Evolutionary conservation across 2,797 vertebrate genomes (phyloP).

Genomic region (Psittacula derbiana): DNA sequence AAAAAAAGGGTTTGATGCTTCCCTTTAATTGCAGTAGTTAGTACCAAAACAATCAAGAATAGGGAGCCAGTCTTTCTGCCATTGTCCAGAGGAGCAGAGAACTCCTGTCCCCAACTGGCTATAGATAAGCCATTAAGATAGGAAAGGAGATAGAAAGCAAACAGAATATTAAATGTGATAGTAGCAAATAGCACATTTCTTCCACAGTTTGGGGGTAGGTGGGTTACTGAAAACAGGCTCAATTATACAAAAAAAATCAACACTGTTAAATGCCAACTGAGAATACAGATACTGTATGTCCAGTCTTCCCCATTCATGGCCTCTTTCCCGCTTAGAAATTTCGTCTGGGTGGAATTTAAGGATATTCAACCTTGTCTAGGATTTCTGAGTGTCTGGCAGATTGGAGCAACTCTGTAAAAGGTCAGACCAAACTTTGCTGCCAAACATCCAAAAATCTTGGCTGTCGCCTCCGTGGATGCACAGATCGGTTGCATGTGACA

Average conservation of each 20-base stretch:
- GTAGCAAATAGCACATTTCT: not conserved
- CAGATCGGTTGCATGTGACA: not conserved
- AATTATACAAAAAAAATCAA: not conserved
- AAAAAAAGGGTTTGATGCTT: not conserved
- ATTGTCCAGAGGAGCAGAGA: not conserved
- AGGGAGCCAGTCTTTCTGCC: not conserved
- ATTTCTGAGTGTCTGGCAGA: not conserved
- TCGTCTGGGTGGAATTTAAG: not conserved
- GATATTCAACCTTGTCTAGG: slow-evolving; percentile 18
- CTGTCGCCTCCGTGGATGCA: not conserved
- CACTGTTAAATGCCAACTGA: not conserved
- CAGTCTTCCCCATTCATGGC: not conserved
- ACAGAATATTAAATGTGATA: not conserved
- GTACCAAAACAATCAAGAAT: not conserved
- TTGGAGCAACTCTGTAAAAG: not conserved
- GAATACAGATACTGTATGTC: not conserved
- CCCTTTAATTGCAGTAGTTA: not conserved
- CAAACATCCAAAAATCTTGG: slow-evolving; percentile 9
- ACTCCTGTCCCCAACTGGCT: not conserved
- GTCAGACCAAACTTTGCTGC: slow-evolving; percentile 19
- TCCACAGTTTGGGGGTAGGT: not conserved
- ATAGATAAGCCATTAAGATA: not conserved
- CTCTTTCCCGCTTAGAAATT: not conserved
- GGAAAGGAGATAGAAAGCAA: not conserved
- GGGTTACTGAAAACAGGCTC: not conserved